Percentiles rank a stretch among this genome's conserved stretches.
Evolutionary conservation across 2,113 vertebrate species (phyloP).

Genomic region (Desmodus rotundus): DNA sequence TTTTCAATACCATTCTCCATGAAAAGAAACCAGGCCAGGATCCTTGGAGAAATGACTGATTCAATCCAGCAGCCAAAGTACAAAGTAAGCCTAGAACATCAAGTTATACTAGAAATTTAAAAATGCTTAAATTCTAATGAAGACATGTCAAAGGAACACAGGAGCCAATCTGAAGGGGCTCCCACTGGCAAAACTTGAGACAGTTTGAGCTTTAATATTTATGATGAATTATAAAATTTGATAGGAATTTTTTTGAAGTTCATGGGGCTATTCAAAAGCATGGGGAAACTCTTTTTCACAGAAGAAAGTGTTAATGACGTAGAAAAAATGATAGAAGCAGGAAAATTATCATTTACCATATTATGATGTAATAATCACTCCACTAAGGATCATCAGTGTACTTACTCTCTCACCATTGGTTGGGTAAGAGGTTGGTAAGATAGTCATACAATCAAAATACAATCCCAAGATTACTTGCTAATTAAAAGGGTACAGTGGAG

Average conservation of each 20-base stretch:
- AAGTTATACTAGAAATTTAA: neutral
- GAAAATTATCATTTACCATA: neutral
- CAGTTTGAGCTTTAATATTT: neutral
- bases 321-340: neutral
- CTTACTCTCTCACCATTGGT: neutral
- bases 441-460: neutral
- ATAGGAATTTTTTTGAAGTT: neutral
- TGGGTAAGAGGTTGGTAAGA: neutral
- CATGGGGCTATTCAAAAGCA: neutral
- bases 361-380: neutral
- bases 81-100: neutral
- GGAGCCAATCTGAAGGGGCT: neutral
- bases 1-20: neutral
- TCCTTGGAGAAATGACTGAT: neutral
- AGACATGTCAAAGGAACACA: neutral
- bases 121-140: neutral
- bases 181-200: neutral
- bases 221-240: neutral
- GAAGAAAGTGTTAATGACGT: neutral
- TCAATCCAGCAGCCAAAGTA: neutral
- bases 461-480: neutral
- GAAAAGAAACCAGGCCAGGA: neutral
- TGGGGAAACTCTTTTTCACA: neutral
- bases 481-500: neutral
- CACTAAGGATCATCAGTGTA: neutral